Conservation (phyloP, 2,888 invertebrate species). For the Aproaerema taeniolella region DNA sequence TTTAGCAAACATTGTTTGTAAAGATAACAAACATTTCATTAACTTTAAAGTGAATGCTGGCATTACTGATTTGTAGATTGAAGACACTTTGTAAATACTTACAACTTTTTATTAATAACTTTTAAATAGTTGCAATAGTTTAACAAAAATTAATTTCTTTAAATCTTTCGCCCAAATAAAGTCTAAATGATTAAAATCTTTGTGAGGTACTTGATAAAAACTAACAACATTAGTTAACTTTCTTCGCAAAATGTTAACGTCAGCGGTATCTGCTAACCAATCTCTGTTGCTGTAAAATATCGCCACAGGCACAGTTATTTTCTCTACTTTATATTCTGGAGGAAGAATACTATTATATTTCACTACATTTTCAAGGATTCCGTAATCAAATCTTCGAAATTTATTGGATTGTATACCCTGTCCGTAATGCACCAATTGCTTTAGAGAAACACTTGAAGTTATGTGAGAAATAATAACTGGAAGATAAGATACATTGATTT, state of each 20-base stretch:
- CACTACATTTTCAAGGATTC: slow-evolving; percentile 34
- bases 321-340: slow-evolving; percentile 42
- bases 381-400: slow-evolving; percentile 50
- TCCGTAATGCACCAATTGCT: slow-evolving; percentile 72
- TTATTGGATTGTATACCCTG: slow-evolving; percentile 55
- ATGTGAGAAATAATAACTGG: slow-evolving; percentile 72
- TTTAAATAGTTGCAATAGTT: slow-evolving; percentile 12
- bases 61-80: too few species aligned
- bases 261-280: slow-evolving; percentile 78
- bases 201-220: slow-evolving; percentile 72
- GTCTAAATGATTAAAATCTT: slow-evolving; percentile 59
- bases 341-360: slow-evolving; percentile 41
- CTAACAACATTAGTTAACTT: slow-evolving; percentile 73
- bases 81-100: too few species aligned
- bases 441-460: slow-evolving; percentile 74
- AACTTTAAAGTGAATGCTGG: too few species aligned
- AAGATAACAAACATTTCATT: too few species aligned
- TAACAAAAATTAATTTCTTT: slow-evolving; percentile 23
- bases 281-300: slow-evolving; percentile 74
- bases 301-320: slow-evolving; percentile 45
- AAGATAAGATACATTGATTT: slow-evolving; percentile 77
- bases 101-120: too few species aligned
- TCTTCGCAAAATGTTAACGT: slow-evolving; percentile 71
- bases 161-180: slow-evolving; percentile 51
- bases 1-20: too few species aligned